phyloP scores from a whole-genome alignment of 2,797 vertebrate species.

The Poliocrania exsul region DNA sequence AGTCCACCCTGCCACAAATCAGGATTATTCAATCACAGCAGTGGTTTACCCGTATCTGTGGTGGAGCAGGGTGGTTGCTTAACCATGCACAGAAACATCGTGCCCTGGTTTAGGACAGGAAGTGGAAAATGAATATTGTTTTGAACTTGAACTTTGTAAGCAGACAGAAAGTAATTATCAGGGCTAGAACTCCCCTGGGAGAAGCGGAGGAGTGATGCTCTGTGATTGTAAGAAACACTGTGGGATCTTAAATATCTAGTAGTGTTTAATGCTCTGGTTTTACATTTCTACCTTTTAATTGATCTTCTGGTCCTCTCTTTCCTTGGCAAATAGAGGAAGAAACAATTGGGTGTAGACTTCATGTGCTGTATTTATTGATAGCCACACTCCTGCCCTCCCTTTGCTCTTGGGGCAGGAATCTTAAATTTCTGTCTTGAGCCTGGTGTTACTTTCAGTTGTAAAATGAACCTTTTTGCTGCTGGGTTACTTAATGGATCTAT shows the following conservation, averaged over 20 bases:
- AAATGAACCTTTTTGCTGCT: neutral
- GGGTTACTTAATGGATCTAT: neutral
- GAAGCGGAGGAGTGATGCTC: neutral
- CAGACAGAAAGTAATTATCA: slow-evolving; percentile 38
- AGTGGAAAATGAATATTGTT: slow-evolving; percentile 59
- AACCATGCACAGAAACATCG: neutral
- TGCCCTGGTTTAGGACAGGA: slow-evolving; percentile 39
- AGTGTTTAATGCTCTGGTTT: neutral
- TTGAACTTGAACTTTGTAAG: slow-evolving; percentile 56
- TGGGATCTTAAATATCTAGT: slow-evolving; percentile 16
- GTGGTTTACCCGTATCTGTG: neutral
- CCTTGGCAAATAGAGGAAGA: neutral
- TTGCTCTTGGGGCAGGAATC: neutral
- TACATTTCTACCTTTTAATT: slow-evolving; percentile 46
- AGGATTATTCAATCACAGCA: neutral
- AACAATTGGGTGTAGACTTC: neutral
- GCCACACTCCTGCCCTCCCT: neutral
- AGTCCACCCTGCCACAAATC: neutral
- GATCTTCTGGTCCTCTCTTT: neutral
- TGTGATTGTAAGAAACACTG: neutral
- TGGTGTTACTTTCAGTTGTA: neutral
- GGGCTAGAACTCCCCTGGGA: neutral
- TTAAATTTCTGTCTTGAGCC: neutral
- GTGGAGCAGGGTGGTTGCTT: neutral
- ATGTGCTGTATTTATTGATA: neutral